Evolutionary conservation across 2,113 vertebrate genomes (phyloP), one percentile per base, ranked within the genome.

Genomic region (Ammodramus savannarum): DNA sequence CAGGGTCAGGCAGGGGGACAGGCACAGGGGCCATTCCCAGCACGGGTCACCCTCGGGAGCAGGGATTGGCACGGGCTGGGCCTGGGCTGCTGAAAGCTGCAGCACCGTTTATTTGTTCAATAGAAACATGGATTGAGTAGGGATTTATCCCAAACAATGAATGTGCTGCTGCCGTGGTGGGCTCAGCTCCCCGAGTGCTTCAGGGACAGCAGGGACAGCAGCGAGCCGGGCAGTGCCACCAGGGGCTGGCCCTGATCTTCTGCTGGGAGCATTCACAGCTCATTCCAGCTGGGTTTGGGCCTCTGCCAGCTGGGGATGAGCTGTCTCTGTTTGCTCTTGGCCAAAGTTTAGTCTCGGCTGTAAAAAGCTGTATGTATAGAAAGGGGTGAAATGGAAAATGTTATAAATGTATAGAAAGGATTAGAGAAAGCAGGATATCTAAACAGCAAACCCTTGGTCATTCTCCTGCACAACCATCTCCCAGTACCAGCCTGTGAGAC

Each of bases 161-260:
- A 29, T 2, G 26, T 48, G 7, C 19, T 3, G 39, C 68, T 62
- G 76, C 76, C 7, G 0, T 0, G 25, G 15, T 9, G 29, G 46
- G 10, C 52, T 25, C 20, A 1, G 6, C 43, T 58, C 7, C 19
- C 46, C 2, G 36, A 25, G 69, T 9, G 44, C 25, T 51, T 15
- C 9, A 1, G 11, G 5, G 25, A 11, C 54, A 36, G 55, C 26
- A 67, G 44, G 43, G 43, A 13, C 63, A 66, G 41, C 63, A n/a
- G 34, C 2, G 43, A 13, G 43, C 16, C 14, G 7, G 3, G 57
- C 8, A 31, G 34, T 3, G 3, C 39, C 58, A 6, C 34, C 0
- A 6, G 58, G 34, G 8, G 23, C 23, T 26, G 61, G 43, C 71
- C 52, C 52, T 26, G 34, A 17, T 66, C 34, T 46, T 85, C 51